These are phyloP conservation scores for Charina bottae DNA, from an alignment of 2,113 vertebrate genomes.

Conservation along the genomic window DNA sequence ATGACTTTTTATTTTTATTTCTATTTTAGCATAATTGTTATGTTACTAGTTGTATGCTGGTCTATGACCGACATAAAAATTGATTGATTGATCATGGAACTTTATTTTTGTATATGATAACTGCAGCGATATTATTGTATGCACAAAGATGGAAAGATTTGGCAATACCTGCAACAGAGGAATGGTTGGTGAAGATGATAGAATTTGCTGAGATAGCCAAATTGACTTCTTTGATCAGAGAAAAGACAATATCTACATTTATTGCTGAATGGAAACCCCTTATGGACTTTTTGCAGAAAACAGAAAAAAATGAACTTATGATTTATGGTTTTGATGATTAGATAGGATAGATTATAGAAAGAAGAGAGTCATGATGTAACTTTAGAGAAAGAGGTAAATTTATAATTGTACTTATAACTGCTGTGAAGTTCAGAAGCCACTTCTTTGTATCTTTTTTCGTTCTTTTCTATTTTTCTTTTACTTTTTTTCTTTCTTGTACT, in stretches of 20 bases:
- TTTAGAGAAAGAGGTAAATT: neutral
- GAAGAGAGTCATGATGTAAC: neutral
- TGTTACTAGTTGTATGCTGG: no score
- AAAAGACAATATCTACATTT: neutral
- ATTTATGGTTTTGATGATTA: neutral
- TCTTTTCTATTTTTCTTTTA: neutral
- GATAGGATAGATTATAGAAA: neutral
- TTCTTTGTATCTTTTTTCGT: neutral
- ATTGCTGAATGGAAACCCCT: neutral
- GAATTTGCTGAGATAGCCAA: neutral
- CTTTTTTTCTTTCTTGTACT: neutral
- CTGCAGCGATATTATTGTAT: neutral
- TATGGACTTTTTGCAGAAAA: neutral
- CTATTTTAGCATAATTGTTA: no score
- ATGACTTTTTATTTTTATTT: no score
- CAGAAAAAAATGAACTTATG: neutral
- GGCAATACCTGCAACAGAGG: neutral
- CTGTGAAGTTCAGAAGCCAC: neutral
- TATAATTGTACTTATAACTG: neutral
- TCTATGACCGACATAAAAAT: no score
- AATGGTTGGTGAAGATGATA: neutral
- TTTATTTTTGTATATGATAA: neutral
- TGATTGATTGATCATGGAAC: no score
- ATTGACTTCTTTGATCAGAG: neutral
- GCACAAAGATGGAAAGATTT: neutral